These are phyloP conservation scores for Alentia gelatinosa DNA, from an alignment of 2,888 invertebrate species.

Conservation along the genomic window DNA sequence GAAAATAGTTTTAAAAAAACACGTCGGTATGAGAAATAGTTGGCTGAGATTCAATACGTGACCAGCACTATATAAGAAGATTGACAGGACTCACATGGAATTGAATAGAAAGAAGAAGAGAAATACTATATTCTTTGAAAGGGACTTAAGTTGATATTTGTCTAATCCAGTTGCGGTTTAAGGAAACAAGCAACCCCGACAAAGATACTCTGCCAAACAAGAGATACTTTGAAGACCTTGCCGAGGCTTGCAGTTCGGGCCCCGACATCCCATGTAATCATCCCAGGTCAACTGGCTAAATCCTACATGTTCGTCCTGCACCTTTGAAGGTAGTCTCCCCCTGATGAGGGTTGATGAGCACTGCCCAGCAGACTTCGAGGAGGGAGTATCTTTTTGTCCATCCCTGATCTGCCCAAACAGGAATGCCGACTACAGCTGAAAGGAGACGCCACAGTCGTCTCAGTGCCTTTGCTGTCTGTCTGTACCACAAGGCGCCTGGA, in stretches of 20 bases:
- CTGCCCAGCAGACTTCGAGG: background rate
- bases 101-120: too few species aligned
- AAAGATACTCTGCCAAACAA: background rate
- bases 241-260: background rate
- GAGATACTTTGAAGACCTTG: background rate
- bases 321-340: background rate
- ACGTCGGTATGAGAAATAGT: too few species aligned
- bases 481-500: background rate
- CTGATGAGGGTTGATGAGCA: background rate
- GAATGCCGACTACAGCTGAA: background rate
- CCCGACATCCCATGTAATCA: slow-evolving; percentile 10
- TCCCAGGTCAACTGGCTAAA: background rate
- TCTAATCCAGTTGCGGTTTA: too few species aligned
- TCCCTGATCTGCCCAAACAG: background rate
- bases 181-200: background rate
- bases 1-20: too few species aligned
- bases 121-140: too few species aligned
- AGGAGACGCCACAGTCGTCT: background rate
- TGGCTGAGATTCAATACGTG: too few species aligned
- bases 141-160: too few species aligned
- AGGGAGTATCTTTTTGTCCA: background rate
- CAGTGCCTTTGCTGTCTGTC: background rate
- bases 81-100: too few species aligned
- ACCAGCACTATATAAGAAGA: too few species aligned
- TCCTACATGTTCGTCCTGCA: background rate